Percentiles rank a stretch among this genome's conserved stretches.
Conservation (phyloP, 2,888 invertebrate genomes). For the Arctia plantaginis region DNA sequence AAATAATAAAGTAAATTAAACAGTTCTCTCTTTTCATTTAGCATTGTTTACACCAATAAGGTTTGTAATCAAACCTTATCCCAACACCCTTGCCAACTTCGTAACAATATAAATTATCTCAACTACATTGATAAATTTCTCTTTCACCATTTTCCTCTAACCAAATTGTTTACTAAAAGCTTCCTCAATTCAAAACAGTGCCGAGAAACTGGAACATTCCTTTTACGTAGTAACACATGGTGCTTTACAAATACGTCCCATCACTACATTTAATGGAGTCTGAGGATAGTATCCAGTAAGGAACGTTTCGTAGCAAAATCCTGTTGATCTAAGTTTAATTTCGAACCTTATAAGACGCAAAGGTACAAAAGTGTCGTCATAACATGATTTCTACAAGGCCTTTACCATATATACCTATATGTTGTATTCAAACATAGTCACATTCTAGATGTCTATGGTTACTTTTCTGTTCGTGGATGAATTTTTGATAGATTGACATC, state of each 20-base stretch:
- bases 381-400: not conserved
- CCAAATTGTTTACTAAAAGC: constrained; percentile 29
- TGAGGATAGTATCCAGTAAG: constrained; percentile 10
- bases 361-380: not conserved
- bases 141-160: constrained; percentile 24
- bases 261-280: constrained; percentile 26
- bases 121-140: constrained; percentile 26
- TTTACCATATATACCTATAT: not conserved
- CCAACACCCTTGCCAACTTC: constrained; percentile 10
- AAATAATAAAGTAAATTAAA: not conserved
- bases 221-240: constrained; percentile 37
- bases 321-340: constrained; percentile 4
- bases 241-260: constrained; percentile 28
- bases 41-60: not conserved
- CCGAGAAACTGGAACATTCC: constrained; percentile 29
- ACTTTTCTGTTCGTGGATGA: too few species aligned
- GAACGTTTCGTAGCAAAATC: not conserved
- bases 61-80: not conserved
- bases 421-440: not conserved
- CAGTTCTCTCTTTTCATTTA: not conserved
- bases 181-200: constrained; percentile 22
- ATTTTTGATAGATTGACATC: too few species aligned
- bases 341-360: not conserved
- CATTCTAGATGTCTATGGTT: not conserved
- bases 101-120: constrained; percentile 24